These are phyloP conservation scores for Hydropotes inermis DNA, from an alignment of 2,113 vertebrate genomes.

Conservation along the genomic window DNA sequence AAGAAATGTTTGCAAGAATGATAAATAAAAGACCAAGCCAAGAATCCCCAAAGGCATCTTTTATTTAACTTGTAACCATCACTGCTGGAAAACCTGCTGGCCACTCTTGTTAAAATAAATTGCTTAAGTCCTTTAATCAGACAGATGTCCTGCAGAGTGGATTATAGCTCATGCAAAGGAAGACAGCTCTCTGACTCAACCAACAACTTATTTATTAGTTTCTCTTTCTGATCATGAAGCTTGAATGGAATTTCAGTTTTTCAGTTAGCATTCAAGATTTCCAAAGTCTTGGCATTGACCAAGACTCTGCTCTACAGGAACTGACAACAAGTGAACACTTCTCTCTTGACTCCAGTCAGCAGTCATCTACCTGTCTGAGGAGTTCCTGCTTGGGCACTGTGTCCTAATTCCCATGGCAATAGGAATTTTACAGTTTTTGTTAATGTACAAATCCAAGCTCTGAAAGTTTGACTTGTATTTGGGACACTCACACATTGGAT, in stretches of 20 bases:
- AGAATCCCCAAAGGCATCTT: conserved; percentile 43
- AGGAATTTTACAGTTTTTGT: background rate
- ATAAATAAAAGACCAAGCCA: conserved; percentile 47
- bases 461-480: background rate
- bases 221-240: conserved; percentile 32
- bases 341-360: background rate
- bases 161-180: conserved; percentile 38
- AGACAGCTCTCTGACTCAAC: conserved; percentile 50
- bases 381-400: background rate
- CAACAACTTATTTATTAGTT: conserved; percentile 46
- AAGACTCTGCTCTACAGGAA: background rate
- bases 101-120: conserved; percentile 44
- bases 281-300: background rate
- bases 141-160: background rate
- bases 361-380: background rate
- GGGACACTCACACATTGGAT: background rate
- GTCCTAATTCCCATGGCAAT: background rate
- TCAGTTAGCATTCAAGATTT: conserved; percentile 15
- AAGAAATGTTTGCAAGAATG: conserved; percentile 15
- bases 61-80: conserved; percentile 16
- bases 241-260: conserved; percentile 47
- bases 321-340: background rate
- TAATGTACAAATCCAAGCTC: background rate
- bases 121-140: conserved; percentile 42
- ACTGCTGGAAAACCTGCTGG: conserved; percentile 19